Conservation (phyloP, 92 coral and sea anemone genomes). For the Bergia puertoricense region DNA sequence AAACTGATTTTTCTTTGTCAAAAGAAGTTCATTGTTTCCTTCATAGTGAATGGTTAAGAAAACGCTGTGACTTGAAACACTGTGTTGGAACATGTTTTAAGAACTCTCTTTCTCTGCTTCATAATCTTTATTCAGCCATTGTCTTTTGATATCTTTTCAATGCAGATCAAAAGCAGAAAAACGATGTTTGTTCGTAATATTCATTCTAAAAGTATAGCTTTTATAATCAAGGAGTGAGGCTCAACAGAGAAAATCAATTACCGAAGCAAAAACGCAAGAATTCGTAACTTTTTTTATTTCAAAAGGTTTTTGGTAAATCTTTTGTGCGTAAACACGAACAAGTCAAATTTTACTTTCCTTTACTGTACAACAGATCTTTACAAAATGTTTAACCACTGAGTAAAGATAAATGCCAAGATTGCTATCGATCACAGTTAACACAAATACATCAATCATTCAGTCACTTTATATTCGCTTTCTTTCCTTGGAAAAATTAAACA, state of each 20-base stretch:
- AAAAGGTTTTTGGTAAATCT: background rate
- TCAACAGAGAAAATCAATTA: background rate
- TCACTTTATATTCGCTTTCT: constrained; percentile 28
- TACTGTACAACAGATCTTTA: constrained; percentile 7
- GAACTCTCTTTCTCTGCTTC: background rate
- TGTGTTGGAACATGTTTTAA: background rate
- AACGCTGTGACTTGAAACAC: background rate
- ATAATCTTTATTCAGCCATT: background rate
- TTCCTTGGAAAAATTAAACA: constrained; percentile 26
- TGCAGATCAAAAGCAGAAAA: constrained; percentile 31
- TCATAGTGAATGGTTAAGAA: background rate
- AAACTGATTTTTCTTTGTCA: constrained; percentile 27
- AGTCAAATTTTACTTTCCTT: constrained; percentile 1
- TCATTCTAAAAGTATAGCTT: background rate
- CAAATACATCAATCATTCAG: constrained; percentile 14
- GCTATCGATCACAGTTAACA: constrained; percentile 13
- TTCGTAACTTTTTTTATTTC: background rate
- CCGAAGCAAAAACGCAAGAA: background rate
- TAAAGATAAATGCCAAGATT: constrained; percentile 4
- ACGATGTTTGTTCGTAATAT: background rate
- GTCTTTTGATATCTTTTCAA: constrained; percentile 16
- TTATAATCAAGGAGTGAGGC: background rate
- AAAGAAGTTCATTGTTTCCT: background rate
- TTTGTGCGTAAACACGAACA: background rate
- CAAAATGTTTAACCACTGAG: constrained; percentile 7